Evolutionary conservation across 1,140 invertebrate genomes (phyloP), one percentile per base, ranked within the genome.

Genomic region (Drosophila novamexicana): DNA sequence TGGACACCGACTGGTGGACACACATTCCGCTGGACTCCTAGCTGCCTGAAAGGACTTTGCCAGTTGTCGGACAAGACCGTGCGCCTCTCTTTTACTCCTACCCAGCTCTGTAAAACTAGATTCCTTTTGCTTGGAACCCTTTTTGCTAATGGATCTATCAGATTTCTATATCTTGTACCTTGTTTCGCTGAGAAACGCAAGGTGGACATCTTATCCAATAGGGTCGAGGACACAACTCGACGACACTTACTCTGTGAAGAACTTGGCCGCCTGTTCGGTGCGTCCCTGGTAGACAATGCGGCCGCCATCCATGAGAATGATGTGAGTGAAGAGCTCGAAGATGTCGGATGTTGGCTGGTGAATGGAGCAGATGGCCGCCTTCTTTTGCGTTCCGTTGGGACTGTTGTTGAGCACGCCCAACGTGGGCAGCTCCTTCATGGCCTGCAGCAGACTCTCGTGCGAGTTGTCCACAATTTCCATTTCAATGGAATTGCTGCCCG

Each of bases 341-440:
- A 98, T 94, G 67, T 96, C 96, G 6, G 97, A 97, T 7, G 96
- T 96, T 0, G 97, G 97, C 83, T 98, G 97, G 93, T 98, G 97
- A 37, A 98, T 96, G 0, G 97, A 96, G 79, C 96, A 97, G 18
- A 98, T 94, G 8, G 98, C 95, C 39, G 96, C 95, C 62, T 92
- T 92, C 65, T 93, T 96, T 37, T 96, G 44, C 1, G 54, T 77
- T 94, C 96, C 52, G 93, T 94, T 54, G 91, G 90, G 81, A 14
- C 83, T 90, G 47, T 69, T 82, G 54, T 76, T 89, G n/a, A 91
- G 67, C 10, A 86, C 53, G n/a, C 18, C 32, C 12, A 91, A 34
- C 0, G 88, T 61, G 32, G 90, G 80, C 52, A 91, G 39, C 7
- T 92, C 90, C 50, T 71, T 61, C 70, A 85, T 79, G 1, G 73